Conservation (phyloP, 2,797 vertebrate genomes). For the Gallinago solitaria region DNA sequence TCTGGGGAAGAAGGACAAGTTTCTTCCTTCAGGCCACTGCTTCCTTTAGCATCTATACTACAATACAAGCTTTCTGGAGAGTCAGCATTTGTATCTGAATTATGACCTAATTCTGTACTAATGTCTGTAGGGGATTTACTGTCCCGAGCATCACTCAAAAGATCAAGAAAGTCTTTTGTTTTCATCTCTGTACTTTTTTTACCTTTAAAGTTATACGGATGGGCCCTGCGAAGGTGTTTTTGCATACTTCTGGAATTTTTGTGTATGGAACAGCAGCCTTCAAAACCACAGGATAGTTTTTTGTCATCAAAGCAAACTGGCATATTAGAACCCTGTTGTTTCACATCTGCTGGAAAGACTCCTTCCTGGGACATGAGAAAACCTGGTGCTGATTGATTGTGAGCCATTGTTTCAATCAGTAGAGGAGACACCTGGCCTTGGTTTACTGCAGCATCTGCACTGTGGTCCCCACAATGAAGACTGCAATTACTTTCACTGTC, state of each 20-base stretch:
- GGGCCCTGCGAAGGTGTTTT: conserved; percentile 88
- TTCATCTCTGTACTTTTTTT: conserved; percentile 77
- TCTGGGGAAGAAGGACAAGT: conserved; percentile 73
- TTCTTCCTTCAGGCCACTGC: conserved; percentile 61
- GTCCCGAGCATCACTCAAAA: conserved; percentile 49
- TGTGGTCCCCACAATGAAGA: conserved; percentile 70
- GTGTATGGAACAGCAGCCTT: conserved; percentile 89
- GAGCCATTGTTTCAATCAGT: conserved; percentile 56
- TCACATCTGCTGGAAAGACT: conserved; percentile 68
- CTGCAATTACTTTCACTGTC: conserved; percentile 78
- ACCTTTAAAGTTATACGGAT: conserved; percentile 86
- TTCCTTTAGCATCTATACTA: conserved; percentile 57
- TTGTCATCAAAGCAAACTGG: conserved; percentile 91
- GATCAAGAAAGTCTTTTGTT: conserved; percentile 59
- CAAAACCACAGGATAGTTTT: conserved; percentile 90
- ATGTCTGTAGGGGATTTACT: conserved; percentile 60
- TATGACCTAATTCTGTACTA: conserved; percentile 67
- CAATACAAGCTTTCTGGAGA: conserved; percentile 69
- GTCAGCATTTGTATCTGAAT: conserved; percentile 71
- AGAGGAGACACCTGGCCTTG: conserved; percentile 33
- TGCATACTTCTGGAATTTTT: conserved; percentile 88
- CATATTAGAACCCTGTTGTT: conserved; percentile 76
- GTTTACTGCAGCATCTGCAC: conserved; percentile 53
- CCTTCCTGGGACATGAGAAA: conserved; percentile 73
- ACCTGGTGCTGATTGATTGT: conserved; percentile 57